Conservation (phyloP, 2,888 invertebrate species). For the Leptinotarsa juncta region DNA sequence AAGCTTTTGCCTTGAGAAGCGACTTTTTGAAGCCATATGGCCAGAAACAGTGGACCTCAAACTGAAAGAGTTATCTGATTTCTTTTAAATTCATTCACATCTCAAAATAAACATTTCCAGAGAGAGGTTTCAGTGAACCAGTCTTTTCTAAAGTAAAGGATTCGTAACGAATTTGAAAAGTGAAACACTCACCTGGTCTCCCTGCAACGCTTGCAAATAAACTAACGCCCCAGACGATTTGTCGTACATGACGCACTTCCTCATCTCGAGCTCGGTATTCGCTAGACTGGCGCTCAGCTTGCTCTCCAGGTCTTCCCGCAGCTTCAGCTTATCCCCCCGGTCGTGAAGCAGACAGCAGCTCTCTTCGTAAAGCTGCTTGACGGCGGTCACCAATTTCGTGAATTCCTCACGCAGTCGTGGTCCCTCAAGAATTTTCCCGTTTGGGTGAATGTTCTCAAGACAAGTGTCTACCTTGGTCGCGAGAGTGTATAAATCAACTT, state of each 20-base stretch:
- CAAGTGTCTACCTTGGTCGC: slow-evolving; percentile 79
- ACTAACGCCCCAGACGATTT: slow-evolving; percentile 69
- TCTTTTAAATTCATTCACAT: no score
- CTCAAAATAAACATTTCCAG: no score
- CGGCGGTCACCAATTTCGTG: slow-evolving; percentile 78
- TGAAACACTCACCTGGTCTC: slow-evolving; percentile 65
- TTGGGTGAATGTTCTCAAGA: slow-evolving; percentile 82
- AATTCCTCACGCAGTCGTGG: slow-evolving; percentile 77
- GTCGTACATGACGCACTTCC: slow-evolving; percentile 75
- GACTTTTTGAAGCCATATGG: neutral
- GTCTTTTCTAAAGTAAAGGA: no score
- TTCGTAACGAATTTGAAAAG: neutral
- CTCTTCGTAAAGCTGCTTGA: slow-evolving; percentile 78
- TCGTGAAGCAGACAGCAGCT: slow-evolving; percentile 78
- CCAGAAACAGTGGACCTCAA: neutral
- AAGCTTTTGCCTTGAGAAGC: neutral
- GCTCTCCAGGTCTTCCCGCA: slow-evolving; percentile 76
- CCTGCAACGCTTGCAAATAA: slow-evolving; percentile 69
- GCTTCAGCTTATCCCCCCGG: slow-evolving; percentile 73
- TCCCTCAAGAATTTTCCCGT: slow-evolving; percentile 84
- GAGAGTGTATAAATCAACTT: slow-evolving; percentile 79
- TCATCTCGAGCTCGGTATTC: slow-evolving; percentile 78
- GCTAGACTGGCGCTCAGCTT: slow-evolving; percentile 76
- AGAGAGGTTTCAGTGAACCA: no score
- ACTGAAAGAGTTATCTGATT: no score